phyloP scores from a whole-genome alignment of 1,140 invertebrate genomes.

The Philotrypesis tridentata region DNA sequence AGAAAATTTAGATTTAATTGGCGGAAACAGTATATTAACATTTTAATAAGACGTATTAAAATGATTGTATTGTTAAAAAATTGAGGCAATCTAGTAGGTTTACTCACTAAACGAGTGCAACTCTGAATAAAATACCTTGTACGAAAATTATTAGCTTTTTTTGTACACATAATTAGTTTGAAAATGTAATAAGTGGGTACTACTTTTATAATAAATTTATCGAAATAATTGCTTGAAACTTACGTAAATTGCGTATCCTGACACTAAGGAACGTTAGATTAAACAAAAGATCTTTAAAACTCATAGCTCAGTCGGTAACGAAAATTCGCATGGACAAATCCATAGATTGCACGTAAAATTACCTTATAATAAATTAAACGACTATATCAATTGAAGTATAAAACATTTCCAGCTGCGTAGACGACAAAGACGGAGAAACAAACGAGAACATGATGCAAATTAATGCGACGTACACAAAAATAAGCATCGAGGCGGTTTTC shows the following conservation, averaged over 20 bases:
- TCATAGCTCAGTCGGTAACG: conserved; percentile 8
- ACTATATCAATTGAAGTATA: not conserved
- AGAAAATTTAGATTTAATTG: too few relatives aligned
- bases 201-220: not conserved
- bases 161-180: not conserved
- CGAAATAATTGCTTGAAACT: conserved; percentile 16
- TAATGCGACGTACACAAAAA: conserved; percentile 6
- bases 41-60: too few relatives aligned
- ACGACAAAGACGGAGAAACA: not conserved
- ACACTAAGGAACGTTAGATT: not conserved
- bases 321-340: not conserved
- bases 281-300: not conserved
- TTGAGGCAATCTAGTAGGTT: too few relatives aligned
- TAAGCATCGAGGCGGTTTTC: not conserved
- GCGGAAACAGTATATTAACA: too few relatives aligned
- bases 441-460: not conserved
- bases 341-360: not conserved
- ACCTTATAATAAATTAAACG: not conserved
- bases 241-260: not conserved
- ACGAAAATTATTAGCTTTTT: too few relatives aligned
- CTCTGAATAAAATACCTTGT: too few relatives aligned
- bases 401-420: conserved; percentile 20
- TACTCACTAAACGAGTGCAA: too few relatives aligned
- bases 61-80: too few relatives aligned
- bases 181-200: not conserved